Conservation (phyloP, 2,113 vertebrate genomes). For the Bubo blakistoni region DNA sequence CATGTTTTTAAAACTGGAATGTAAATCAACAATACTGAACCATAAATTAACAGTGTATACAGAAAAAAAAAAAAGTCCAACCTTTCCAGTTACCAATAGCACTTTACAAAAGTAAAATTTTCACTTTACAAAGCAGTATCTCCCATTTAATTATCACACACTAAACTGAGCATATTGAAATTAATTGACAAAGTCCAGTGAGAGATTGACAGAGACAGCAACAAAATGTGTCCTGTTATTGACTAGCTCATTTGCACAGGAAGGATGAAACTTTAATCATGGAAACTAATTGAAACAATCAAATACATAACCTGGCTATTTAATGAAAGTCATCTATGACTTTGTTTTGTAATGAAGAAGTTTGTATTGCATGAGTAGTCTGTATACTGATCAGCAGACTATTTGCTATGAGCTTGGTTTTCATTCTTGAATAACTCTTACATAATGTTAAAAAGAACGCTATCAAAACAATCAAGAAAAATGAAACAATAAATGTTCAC, state of each 20-base stretch:
- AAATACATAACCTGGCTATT: background rate
- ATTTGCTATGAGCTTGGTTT: background rate
- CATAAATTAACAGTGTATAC: background rate
- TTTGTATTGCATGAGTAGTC: background rate
- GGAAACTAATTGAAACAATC: background rate
- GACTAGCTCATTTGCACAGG: background rate
- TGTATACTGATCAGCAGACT: background rate
- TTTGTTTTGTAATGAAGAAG: background rate
- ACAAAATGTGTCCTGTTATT: background rate
- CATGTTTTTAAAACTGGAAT: slow-evolving; percentile 79
- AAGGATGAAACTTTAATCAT: background rate
- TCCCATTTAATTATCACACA: background rate
- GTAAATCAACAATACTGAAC: background rate
- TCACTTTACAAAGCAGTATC: background rate
- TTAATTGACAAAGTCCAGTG: background rate
- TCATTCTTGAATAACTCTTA: background rate
- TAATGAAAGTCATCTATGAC: background rate
- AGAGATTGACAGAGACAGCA: background rate
- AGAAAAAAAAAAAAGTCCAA: background rate
- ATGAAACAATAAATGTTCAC: background rate
- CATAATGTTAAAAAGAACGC: background rate
- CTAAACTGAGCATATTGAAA: background rate
- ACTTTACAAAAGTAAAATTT: background rate
- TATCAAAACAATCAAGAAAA: background rate
- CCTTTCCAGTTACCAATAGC: background rate